Evolutionary conservation across 2,113 vertebrate genomes (phyloP).

Genomic region (Gambusia affinis): DNA sequence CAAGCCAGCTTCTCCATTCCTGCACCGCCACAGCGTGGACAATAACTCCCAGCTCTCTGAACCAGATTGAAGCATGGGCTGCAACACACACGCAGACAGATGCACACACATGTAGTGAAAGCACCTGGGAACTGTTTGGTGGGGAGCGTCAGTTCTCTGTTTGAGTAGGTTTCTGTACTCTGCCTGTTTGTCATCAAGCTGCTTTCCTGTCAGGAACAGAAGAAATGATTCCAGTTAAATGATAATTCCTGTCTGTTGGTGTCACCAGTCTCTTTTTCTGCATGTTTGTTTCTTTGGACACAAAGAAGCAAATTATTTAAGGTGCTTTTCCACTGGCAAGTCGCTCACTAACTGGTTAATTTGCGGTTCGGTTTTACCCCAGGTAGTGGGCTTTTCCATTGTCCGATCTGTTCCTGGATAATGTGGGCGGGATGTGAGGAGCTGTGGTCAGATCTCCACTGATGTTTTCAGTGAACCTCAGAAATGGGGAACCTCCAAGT

Average conservation of each 20-base stretch:
- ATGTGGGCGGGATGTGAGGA: too few species aligned
- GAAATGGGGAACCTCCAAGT: too few species aligned
- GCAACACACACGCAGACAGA: slow-evolving; percentile 18
- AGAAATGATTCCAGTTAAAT: background rate
- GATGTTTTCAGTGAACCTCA: too few species aligned
- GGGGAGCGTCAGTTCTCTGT: slow-evolving; percentile 12
- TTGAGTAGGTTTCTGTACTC: slow-evolving; percentile 18
- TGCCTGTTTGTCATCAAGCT: slow-evolving; percentile 59
- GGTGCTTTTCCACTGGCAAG: too few species aligned
- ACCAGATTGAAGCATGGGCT: slow-evolving; percentile 44
- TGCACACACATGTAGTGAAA: slow-evolving; percentile 4
- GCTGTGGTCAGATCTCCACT: too few species aligned
- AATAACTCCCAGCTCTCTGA: slow-evolving; percentile 63
- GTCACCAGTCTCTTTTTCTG: background rate
- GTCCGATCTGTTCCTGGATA: too few species aligned
- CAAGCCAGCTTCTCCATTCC: slow-evolving; percentile 74
- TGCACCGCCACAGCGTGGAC: slow-evolving; percentile 59
- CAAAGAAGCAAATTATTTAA: too few species aligned
- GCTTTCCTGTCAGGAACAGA: slow-evolving; percentile 8
- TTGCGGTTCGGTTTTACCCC: too few species aligned
- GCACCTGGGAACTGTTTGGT: slow-evolving; percentile 61
- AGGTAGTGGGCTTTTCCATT: too few species aligned
- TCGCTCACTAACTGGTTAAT: too few species aligned
- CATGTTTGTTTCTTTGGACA: background rate
- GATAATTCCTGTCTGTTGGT: background rate